phyloP scores from a whole-genome alignment of 92 coral and sea anemone genomes.

The Montipora capitata region DNA sequence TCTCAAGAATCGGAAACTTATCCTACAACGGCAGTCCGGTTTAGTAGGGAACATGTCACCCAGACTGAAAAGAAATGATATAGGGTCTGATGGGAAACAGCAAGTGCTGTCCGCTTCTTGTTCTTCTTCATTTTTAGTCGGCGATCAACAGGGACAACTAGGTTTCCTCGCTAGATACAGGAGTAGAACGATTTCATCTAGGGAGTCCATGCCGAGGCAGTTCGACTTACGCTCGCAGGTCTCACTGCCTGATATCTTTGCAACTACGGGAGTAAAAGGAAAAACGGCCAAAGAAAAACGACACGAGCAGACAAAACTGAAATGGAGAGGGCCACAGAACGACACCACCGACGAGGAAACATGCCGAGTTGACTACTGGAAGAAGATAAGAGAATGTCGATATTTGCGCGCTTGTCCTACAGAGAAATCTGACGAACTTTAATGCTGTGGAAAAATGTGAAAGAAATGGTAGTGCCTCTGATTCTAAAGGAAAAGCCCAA shows the following conservation, averaged over 20 bases:
- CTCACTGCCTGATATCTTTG: conserved; percentile 20
- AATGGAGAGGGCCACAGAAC: not conserved
- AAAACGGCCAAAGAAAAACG: not conserved
- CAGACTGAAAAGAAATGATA: not conserved
- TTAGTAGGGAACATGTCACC: not conserved
- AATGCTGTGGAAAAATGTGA: not conserved
- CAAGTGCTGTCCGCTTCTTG: not conserved
- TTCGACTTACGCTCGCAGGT: not conserved
- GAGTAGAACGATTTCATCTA: not conserved
- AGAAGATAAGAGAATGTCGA: conserved; percentile 3
- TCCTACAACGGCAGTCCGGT: conserved; percentile 26
- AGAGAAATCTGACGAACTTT: not conserved
- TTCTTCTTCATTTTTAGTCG: not conserved
- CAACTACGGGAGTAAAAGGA: not conserved
- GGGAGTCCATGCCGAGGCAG: not conserved
- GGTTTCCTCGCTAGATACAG: not conserved
- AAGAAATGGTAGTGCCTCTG: not conserved
- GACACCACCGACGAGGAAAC: not conserved
- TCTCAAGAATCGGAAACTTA: conserved; percentile 26
- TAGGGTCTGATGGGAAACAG: not conserved
- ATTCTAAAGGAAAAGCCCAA: not conserved
- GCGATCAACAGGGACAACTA: not conserved
- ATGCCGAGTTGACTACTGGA: conserved; percentile 13
- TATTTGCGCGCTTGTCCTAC: conserved; percentile 15
- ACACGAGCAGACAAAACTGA: not conserved